Evolutionary conservation across 2,888 invertebrate species (phyloP), one percentile per base, ranked within the genome.

Genomic region (Clivina fossor): DNA sequence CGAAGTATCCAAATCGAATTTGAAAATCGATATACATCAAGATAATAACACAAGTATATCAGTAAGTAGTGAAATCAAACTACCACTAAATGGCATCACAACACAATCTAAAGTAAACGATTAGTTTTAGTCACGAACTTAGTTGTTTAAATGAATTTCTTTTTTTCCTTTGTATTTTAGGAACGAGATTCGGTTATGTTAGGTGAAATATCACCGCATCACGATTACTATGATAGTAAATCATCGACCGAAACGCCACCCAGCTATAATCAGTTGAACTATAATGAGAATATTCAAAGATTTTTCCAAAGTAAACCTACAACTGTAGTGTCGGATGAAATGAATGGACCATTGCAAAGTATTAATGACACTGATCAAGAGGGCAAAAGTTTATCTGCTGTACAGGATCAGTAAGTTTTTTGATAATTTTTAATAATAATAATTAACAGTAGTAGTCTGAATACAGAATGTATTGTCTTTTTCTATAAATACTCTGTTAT

Each of bases 231-330:
- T 64, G 88, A 88, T 65, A 86, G 88, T 72, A 88, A 88, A 71
- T 86, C 88, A 8, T 88, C 89, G 19, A 83, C 84, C 0, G 89
- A 86, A 66, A 88, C 90, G 0, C 87, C 86, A 0, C 83, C 89
- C 4, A 91, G 88, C 67, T 93, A 93, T 76, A 88, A 84, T 66
- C 90, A 90, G 68, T 77, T 92, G 4, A 93, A 91, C 72, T 92
- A 88, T 69, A 88, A 88, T 65, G 90, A 91, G 65, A 93, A 88
- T 66, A 68, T 74, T 41, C 68, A 72, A 56, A 77, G 83, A 61
- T 84, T 84, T 69, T 84, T 84, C 67, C 80, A 83, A 68, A 84
- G 84, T 66, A 81, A 83, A 62, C 84, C 84, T 1, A 78, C 80
- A 60, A 84, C 83, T 1, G 78, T 78, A 0, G 72, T 76, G 11